Evolutionary conservation across 2,888 invertebrate genomes (phyloP), one percentile per base, ranked within the genome.

Genomic region (Adelphocoris suturalis): DNA sequence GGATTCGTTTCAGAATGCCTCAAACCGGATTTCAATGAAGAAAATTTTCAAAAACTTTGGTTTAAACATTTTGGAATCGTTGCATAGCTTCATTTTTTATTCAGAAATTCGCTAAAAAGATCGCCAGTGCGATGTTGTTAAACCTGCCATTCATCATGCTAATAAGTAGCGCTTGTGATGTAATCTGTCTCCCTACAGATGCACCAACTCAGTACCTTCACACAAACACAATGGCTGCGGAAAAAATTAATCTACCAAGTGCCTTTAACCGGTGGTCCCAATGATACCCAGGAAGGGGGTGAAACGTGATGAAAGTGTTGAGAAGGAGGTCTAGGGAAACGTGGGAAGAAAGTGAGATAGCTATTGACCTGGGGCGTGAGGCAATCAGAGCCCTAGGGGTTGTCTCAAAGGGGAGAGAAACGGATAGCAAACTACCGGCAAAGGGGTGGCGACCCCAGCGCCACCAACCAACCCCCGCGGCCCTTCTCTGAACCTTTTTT

Each of bases 291-390:
- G 52, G 16, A 52, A 52, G 52, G 52, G 52, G 52, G 52, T 52
- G 52, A 1, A 47, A 78, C 46, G 37, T 78, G 46, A 37, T 16
- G 46, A 78, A 78, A 78, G 46, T 78, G 78, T 78, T 78, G 78
- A 78, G 14, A 46, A 47, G 78, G 46, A 78, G 78, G 37, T 12
- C 37, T 76, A 13, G 81, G 13, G 48, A 47, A n/a, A 82, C 82
- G 82, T 48, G 48, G 52, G 82, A 82, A 82, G 82, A 82, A 82
- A 82, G 82, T 82, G 82, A 27, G 55, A 82, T 82, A 82, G 82
- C 82, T 82, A 82, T 82, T 82, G 82, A 82, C 82, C 82, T 52
- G 78, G 47, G 78, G 78, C 78, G 78, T 47, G 19, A 78, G 78
- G 78, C 78, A 47, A 78, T 78, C 78, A 47, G 16, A 47, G 68